phyloP scores from a whole-genome alignment of 2,888 invertebrate genomes.

The Cynaeus angustus region DNA sequence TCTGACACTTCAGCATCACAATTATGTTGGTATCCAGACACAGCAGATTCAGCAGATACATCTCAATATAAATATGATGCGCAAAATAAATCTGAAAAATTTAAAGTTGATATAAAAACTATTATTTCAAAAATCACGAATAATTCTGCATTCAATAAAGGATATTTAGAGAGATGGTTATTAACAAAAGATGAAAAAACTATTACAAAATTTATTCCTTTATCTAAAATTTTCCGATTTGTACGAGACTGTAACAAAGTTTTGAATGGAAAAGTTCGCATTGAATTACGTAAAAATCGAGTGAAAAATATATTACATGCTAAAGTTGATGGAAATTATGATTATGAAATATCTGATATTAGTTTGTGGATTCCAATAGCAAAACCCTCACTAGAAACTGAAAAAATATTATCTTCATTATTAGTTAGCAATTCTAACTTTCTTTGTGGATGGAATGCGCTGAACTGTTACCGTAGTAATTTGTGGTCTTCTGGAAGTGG shows the following conservation, averaged over 20 bases:
- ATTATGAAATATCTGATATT: constrained; percentile 19
- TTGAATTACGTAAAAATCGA: constrained; percentile 21
- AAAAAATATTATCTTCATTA: constrained; percentile 39
- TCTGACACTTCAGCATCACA: constrained; percentile 21
- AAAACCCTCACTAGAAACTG: constrained; percentile 38
- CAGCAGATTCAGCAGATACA: constrained; percentile 13
- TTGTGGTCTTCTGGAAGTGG: constrained; percentile 40
- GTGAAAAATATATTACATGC: constrained; percentile 17
- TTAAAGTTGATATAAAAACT: constrained; percentile 6
- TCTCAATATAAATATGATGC: constrained; percentile 14
- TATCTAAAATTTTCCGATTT: constrained; percentile 5
- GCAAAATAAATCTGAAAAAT: constrained; percentile 18
- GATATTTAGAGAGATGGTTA: constrained; percentile 6
- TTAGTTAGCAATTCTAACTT: constrained; percentile 39
- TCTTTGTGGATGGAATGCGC: constrained; percentile 32
- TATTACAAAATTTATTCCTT: constrained; percentile 10
- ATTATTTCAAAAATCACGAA: constrained; percentile 14
- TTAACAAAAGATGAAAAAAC: constrained; percentile 20
- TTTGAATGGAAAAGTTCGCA: constrained; percentile 5
- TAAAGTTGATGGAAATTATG: constrained; percentile 17
- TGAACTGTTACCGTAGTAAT: constrained; percentile 35
- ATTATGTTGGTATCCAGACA: constrained; percentile 6
- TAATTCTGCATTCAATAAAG: constrained; percentile 9
- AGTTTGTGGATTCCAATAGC: constrained; percentile 32
- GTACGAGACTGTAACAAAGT: constrained; percentile 8